phyloP scores from a whole-genome alignment of 2,888 invertebrate genomes.

The Thera obeliscata region DNA sequence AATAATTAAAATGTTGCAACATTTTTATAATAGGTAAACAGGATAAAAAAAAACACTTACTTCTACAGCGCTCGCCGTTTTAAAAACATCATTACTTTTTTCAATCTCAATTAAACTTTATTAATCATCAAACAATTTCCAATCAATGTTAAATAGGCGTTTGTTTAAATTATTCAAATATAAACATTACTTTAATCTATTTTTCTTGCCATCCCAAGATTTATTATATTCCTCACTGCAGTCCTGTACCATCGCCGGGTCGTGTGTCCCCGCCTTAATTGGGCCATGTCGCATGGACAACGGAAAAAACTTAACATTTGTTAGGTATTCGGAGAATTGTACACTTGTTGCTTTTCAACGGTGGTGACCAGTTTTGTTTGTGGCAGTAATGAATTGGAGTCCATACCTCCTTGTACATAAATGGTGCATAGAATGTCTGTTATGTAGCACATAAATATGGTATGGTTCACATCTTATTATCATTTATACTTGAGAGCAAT shows the following conservation, averaged over 20 bases:
- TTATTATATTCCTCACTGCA: not conserved
- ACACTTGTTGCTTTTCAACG: constrained; percentile 71
- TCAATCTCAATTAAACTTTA: too few species aligned
- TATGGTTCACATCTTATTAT: too few species aligned
- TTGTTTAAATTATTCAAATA: too few species aligned
- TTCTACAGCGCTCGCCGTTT: too few species aligned
- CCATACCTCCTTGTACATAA: constrained; percentile 10
- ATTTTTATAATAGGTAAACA: too few species aligned
- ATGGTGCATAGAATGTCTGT: constrained; percentile 5
- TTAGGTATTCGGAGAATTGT: constrained; percentile 82
- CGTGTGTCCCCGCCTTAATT: constrained; percentile 74
- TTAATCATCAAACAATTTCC: too few species aligned
- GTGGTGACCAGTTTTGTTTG: constrained; percentile 50
- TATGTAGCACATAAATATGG: not conserved
- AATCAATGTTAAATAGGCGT: too few species aligned
- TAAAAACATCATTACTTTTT: too few species aligned
- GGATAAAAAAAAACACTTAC: too few species aligned
- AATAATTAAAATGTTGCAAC: too few species aligned
- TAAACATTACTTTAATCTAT: too few species aligned
- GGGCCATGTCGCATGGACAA: constrained; percentile 75
- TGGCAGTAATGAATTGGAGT: constrained; percentile 41
- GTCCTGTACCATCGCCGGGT: constrained; percentile 33
- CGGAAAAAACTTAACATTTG: constrained; percentile 81
- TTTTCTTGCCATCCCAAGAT: not conserved
- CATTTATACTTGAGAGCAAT: not conserved